Evolutionary conservation across 2,888 invertebrate species (phyloP), one percentile per base, ranked within the genome.

Genomic region (Leptothorax acervorum): DNA sequence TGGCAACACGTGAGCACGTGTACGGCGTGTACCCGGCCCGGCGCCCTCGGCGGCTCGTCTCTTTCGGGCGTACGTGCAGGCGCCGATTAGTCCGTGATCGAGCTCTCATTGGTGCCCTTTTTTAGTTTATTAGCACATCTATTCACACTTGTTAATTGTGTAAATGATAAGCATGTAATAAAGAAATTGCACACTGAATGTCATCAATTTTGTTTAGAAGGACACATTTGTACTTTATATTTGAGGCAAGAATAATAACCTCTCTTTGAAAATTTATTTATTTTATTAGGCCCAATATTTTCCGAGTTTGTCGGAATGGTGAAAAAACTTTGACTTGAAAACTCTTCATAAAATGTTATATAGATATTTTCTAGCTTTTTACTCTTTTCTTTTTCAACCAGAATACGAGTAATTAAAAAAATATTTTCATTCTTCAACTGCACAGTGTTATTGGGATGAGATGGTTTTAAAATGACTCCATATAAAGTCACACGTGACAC

Each of bases 151-250:
- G n/a, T 55, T 55, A n/a, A 55, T 55, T 1, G n/a, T n/a, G 53
- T 55, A 55, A 55, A 55, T n/a, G 9, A 55, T 53, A 53, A n/a
- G 18, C 53, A 53, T 55, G 53, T 55, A 55, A 55, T 55, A 55
- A 55, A 55, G 53, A 55, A 55, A 55, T 55, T 9, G 53, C 53
- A 55, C 23, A 55, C 1, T 55, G 18, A n/a, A 23, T 6, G 53
- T 23, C 53, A n/a, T 55, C n/a, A 23, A 55, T 55, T n/a, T 55
- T 55, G 3, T 55, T 55, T 55, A 55, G 53, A 6, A 53, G n/a
- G n/a, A 55, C 53, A 55, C 53, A 55, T 55, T 55, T 55, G n/a
- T 55, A n/a, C 53, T 55, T 55, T 55, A n/a, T n/a, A 55, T 55
- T 55, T 5, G 53, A 55, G n/a, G 53, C n/a, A 55, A 3, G 9